Percentiles rank a stretch among this genome's conserved stretches.
phyloP scores from a whole-genome alignment of 2,888 invertebrate genomes.

The Prosopocoilus inquinatus region DNA sequence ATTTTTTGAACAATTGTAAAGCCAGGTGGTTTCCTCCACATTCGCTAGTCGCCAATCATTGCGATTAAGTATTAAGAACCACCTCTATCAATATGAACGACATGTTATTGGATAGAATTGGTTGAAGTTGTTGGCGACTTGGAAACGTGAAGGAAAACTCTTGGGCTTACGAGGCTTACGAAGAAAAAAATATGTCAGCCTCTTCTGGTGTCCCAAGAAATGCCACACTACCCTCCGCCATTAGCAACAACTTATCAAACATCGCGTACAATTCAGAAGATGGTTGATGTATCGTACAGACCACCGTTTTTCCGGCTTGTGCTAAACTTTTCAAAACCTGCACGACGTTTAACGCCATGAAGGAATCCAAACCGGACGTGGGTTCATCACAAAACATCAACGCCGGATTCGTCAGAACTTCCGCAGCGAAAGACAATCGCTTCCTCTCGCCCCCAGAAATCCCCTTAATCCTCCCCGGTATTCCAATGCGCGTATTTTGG shows the following conservation, averaged over 20 bases:
- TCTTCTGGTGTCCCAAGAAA: constrained; percentile 80
- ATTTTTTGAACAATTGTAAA: not conserved
- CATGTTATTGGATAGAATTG: no score
- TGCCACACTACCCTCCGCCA: constrained; percentile 90
- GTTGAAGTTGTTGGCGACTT: no score
- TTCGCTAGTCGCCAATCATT: no score
- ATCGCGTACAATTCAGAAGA: constrained; percentile 87
- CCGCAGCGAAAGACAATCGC: constrained; percentile 93
- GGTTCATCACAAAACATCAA: constrained; percentile 97
- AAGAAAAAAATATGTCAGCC: constrained; percentile 76
- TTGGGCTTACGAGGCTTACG: no score
- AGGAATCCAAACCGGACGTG: constrained; percentile 94
- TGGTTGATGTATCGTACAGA: constrained; percentile 94
- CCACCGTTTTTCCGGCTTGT: constrained; percentile 82
- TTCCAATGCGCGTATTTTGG: constrained; percentile 86
- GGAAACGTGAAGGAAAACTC: no score
- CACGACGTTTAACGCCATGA: constrained; percentile 93
- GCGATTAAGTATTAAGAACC: no score
- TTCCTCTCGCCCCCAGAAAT: constrained; percentile 97
- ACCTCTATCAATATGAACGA: no score
- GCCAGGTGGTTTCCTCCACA: not conserved
- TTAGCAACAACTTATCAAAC: constrained; percentile 84
- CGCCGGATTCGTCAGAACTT: constrained; percentile 92
- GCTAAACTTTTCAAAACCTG: constrained; percentile 75
- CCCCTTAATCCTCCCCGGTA: constrained; percentile 83